Percentiles rank a stretch among this genome's conserved stretches.
These are phyloP conservation scores for Muricea muricata DNA, from an alignment of 92 coral and sea anemone species.

Conservation along the genomic window DNA sequence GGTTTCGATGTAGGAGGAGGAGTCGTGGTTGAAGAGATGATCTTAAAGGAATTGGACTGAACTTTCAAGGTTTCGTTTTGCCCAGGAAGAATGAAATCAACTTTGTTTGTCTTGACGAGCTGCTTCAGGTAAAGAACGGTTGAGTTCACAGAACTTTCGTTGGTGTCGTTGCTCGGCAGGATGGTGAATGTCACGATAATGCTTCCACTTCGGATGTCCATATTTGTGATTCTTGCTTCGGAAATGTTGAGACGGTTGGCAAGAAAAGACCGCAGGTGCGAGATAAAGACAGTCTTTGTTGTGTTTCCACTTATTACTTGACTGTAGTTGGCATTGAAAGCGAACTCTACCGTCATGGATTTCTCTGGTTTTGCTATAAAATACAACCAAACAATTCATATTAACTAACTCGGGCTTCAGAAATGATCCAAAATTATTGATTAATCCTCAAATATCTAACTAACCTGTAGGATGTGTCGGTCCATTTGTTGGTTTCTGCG, in stretches of 20 bases:
- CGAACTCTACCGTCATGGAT: slow-evolving; percentile 24
- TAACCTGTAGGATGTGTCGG: not conserved
- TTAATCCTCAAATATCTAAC: no score
- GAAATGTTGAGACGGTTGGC: slow-evolving; percentile 57
- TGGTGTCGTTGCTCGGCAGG: slow-evolving; percentile 52
- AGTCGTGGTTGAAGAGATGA: not conserved
- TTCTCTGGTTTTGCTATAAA: not conserved
- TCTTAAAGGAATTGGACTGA: slow-evolving; percentile 21
- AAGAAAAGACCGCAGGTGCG: slow-evolving; percentile 10
- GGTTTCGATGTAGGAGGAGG: not conserved
- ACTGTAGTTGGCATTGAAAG: slow-evolving; percentile 57
- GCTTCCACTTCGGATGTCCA: slow-evolving; percentile 69
- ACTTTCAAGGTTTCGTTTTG: not conserved
- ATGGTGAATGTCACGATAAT: slow-evolving; percentile 74
- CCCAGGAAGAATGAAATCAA: slow-evolving; percentile 56
- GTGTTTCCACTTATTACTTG: slow-evolving; percentile 43
- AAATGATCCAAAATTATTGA: no score
- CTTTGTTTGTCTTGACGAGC: slow-evolving; percentile 54
- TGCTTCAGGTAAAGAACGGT: slow-evolving; percentile 26
- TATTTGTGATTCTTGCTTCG: slow-evolving; percentile 55
- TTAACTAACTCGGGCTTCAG: no score
- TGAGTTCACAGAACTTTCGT: slow-evolving; percentile 27
- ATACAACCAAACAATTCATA: no score
- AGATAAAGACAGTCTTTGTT: slow-evolving; percentile 44
- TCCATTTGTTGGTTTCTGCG: not conserved